Evolutionary conservation across 2,888 invertebrate species (phyloP).

Genomic region (Brachycybe producta): DNA sequence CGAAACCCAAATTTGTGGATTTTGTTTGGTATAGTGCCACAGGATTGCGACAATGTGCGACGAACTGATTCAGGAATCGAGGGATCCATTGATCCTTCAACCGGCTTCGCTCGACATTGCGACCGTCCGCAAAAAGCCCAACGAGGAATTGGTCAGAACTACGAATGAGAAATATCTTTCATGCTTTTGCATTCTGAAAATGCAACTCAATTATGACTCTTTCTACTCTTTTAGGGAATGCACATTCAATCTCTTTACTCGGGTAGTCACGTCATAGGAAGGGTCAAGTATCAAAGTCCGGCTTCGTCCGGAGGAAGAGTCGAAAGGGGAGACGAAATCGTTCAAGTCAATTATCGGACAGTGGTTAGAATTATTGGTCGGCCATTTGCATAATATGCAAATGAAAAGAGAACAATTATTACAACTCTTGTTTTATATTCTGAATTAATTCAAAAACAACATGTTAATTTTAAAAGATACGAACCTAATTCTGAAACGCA

Average conservation of each 20-base stretch:
- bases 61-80: constrained; percentile 62
- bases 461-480: too few species aligned
- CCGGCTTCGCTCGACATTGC: constrained; percentile 82
- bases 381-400: too few species aligned
- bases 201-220: constrained; percentile 8
- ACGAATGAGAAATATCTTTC: not conserved
- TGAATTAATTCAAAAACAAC: not conserved
- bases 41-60: constrained; percentile 66
- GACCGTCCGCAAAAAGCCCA: constrained; percentile 65
- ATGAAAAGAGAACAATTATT: too few species aligned
- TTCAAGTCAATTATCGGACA: constrained; percentile 60
- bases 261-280: constrained; percentile 61
- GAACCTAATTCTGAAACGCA: too few species aligned
- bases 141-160: constrained; percentile 54
- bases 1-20: too few species aligned
- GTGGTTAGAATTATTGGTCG: constrained; percentile 34
- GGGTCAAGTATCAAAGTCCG: constrained; percentile 79
- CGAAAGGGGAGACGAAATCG: constrained; percentile 91
- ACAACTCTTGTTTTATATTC: not conserved
- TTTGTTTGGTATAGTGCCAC: constrained; percentile 51
- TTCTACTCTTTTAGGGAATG: constrained; percentile 51
- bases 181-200: not conserved
- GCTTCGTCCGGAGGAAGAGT: constrained; percentile 85
- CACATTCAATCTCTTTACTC: constrained; percentile 74
- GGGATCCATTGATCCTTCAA: constrained; percentile 80